These are phyloP conservation scores for Drosophila ercepeae DNA, from an alignment of 1,140 invertebrate genomes.

Conservation along the genomic window DNA sequence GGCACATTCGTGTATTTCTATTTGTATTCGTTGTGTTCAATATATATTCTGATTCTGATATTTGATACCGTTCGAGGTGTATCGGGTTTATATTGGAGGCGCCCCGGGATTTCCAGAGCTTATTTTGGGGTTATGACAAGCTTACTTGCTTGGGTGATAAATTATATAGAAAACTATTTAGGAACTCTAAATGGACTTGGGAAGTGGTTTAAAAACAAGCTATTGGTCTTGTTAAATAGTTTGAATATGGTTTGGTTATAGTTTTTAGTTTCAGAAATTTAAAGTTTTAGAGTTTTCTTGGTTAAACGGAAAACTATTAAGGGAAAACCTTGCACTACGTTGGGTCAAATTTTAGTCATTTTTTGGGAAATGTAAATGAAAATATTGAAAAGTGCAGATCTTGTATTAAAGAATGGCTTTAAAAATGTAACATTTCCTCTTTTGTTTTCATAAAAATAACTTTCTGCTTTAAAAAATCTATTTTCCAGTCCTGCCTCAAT, in stretches of 20 bases:
- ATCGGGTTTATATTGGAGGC: conserved; percentile 49
- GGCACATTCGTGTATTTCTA: conserved; percentile 12
- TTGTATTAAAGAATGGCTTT: too few relatives aligned
- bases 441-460: too few relatives aligned
- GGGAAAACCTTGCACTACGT: too few relatives aligned
- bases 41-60: conserved; percentile 46
- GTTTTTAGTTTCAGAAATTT: not conserved
- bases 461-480: not conserved
- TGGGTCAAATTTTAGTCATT: not conserved
- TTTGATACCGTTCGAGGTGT: conserved; percentile 44
- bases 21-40: conserved; percentile 31
- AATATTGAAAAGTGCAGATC: too few relatives aligned
- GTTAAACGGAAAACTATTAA: too few relatives aligned
- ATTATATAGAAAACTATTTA: conserved; percentile 29
- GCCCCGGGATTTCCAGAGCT: conserved; percentile 49
- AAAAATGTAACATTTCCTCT: too few relatives aligned
- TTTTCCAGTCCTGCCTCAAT: conserved; percentile 54
- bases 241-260: not conserved
- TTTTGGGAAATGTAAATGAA: conserved; percentile 5
- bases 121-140: conserved; percentile 28
- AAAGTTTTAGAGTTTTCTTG: not conserved
- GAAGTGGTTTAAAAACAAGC: not conserved
- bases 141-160: conserved; percentile 32
- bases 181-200: not conserved
- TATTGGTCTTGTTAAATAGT: not conserved